These are phyloP conservation scores for Euphonia xanthogaster DNA, from an alignment of 2,797 vertebrate species.

Conservation along the genomic window DNA sequence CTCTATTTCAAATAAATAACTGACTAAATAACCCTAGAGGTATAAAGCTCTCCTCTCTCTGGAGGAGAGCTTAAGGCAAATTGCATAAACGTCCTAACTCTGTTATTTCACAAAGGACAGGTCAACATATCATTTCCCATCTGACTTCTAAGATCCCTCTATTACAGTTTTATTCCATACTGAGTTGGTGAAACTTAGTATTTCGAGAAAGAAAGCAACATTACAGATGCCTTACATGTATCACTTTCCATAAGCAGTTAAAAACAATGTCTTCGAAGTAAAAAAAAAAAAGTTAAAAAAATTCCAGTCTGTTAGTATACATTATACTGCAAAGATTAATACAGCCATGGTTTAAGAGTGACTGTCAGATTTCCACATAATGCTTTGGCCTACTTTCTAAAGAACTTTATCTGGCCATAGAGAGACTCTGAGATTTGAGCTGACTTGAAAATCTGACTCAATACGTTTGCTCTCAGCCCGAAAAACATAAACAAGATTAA, in stretches of 20 bases:
- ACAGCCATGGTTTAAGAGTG: neutral
- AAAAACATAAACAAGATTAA: neutral
- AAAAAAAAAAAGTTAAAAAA: neutral
- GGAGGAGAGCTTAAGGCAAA: neutral
- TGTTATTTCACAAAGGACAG: neutral
- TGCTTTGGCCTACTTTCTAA: conserved; percentile 32
- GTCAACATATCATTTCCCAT: neutral
- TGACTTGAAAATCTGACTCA: neutral
- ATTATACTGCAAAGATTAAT: neutral
- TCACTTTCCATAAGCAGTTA: neutral
- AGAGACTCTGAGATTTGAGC: neutral
- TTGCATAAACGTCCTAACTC: neutral
- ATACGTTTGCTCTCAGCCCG: neutral
- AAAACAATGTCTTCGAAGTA: neutral
- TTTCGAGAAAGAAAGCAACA: neutral
- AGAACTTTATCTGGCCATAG: neutral
- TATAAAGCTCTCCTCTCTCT: too few relatives aligned
- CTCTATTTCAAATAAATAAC: neutral
- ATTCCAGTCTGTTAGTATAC: neutral
- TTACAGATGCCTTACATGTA: neutral
- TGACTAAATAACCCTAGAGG: neutral
- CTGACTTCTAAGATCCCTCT: neutral
- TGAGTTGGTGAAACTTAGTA: neutral
- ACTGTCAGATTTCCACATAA: neutral
- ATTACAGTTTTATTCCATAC: neutral